These are phyloP conservation scores for Cottoperca gobio DNA, from an alignment of 2,797 vertebrate species.

Conservation along the genomic window DNA sequence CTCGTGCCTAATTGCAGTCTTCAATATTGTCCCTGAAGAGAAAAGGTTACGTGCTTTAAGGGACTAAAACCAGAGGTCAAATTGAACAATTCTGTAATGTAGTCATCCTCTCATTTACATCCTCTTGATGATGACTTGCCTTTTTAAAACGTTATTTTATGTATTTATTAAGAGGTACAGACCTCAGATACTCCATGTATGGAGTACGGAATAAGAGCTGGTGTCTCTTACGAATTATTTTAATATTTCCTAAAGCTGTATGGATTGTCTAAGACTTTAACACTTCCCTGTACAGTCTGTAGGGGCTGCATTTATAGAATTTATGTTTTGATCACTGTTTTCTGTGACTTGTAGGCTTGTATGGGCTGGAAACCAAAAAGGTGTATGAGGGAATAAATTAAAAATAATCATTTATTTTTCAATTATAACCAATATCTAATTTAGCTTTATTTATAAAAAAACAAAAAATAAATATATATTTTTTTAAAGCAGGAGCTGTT, in stretches of 20 bases:
- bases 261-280: not conserved
- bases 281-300: not conserved
- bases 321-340: not conserved
- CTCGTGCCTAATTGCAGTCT: not conserved
- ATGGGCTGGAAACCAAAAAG: not conserved
- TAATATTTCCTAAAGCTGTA: not conserved
- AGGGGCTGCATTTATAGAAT: not conserved
- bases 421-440: conserved; percentile 7
- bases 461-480: conserved; percentile 7
- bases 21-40: not conserved
- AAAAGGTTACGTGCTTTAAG: not conserved
- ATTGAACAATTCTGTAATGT: not conserved
- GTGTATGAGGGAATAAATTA: not conserved
- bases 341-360: not conserved
- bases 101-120: not conserved
- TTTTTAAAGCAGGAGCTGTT: conserved; percentile 34
- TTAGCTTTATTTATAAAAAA: conserved; percentile 7
- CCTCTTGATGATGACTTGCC: conserved; percentile 1
- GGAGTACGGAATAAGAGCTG: not conserved
- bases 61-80: not conserved
- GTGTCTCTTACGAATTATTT: not conserved
- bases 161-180: not conserved
- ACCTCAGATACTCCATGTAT: not conserved
- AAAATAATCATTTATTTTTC: not conserved
- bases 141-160: not conserved